phyloP scores from a whole-genome alignment of 2,888 invertebrate species.

The Brachyptera risi region DNA sequence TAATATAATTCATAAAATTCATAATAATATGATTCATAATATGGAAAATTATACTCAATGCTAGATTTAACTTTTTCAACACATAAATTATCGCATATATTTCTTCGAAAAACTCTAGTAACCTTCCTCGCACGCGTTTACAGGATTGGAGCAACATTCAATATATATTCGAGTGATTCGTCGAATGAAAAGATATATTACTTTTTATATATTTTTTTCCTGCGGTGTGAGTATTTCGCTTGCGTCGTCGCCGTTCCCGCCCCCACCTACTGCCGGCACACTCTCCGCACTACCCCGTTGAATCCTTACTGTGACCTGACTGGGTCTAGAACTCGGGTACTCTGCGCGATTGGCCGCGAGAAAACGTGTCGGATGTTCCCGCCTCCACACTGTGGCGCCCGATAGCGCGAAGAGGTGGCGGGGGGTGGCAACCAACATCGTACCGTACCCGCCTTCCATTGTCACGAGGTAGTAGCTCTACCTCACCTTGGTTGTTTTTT shows the following conservation, averaged over 20 bases:
- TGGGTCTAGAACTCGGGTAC: slow-evolving; percentile 25
- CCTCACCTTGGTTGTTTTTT: slow-evolving; percentile 1
- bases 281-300: slow-evolving; percentile 14
- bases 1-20: too few species aligned
- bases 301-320: slow-evolving; percentile 20
- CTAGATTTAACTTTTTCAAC: too few species aligned
- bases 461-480: slow-evolving; percentile 13
- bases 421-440: slow-evolving; percentile 21
- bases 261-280: slow-evolving; percentile 11
- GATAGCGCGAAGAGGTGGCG: slow-evolving; percentile 1
- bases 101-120: too few species aligned
- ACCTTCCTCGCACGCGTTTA: too few species aligned
- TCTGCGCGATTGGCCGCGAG: slow-evolving; percentile 25
- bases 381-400: slow-evolving; percentile 14
- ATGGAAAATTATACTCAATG: too few species aligned
- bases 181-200: slow-evolving; percentile 4
- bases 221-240: not conserved
- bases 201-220: slow-evolving; percentile 15
- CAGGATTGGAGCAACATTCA: not conserved
- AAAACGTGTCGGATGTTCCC: slow-evolving; percentile 14
- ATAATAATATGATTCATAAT: too few species aligned
- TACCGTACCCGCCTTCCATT: slow-evolving; percentile 19
- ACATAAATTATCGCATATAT: too few species aligned
- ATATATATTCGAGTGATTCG: not conserved
- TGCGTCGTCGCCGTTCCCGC: slow-evolving; percentile 17